A percentile compares a stretch with the other conserved stretches of the same genome.
Evolutionary conservation across 1,140 invertebrate species (phyloP).

Genomic region (Trinorchestia longiramus): DNA sequence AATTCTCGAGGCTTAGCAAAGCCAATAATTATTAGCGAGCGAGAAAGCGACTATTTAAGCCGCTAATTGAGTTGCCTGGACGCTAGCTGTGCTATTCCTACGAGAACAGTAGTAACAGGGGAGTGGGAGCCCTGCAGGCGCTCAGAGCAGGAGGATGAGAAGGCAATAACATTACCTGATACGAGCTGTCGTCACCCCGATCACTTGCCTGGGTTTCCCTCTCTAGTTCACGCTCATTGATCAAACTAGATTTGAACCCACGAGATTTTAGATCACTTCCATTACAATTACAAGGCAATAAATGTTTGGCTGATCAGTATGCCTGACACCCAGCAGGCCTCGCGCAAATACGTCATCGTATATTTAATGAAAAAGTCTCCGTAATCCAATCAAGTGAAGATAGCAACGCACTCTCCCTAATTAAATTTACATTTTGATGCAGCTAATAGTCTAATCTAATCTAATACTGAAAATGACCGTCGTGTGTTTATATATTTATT

Average conservation of each 20-base stretch:
- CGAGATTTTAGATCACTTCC: not conserved
- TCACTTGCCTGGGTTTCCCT: not conserved
- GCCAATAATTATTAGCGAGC: conserved; percentile 7
- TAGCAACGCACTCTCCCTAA: not conserved
- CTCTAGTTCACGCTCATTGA: not conserved
- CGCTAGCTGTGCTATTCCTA: not conserved
- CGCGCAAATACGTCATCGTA: not conserved
- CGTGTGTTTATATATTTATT: no score
- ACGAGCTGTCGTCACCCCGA: not conserved
- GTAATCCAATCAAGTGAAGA: not conserved
- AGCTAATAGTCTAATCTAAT: no score
- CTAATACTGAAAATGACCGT: no score
- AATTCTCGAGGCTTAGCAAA: not conserved
- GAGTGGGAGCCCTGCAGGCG: not conserved
- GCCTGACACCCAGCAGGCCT: not conserved
- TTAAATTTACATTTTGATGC: not conserved
- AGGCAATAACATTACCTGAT: not conserved
- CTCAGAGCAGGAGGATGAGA: not conserved
- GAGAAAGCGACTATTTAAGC: not conserved
- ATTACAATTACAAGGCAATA: not conserved
- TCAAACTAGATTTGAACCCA: not conserved
- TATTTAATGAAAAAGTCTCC: not conserved
- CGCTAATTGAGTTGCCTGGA: not conserved
- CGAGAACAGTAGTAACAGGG: not conserved
- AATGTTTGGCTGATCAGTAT: not conserved